A percentile compares a stretch with the other conserved stretches of the same genome.
phyloP scores from a whole-genome alignment of 2,113 vertebrate species.

The Zosterops pallidus region DNA sequence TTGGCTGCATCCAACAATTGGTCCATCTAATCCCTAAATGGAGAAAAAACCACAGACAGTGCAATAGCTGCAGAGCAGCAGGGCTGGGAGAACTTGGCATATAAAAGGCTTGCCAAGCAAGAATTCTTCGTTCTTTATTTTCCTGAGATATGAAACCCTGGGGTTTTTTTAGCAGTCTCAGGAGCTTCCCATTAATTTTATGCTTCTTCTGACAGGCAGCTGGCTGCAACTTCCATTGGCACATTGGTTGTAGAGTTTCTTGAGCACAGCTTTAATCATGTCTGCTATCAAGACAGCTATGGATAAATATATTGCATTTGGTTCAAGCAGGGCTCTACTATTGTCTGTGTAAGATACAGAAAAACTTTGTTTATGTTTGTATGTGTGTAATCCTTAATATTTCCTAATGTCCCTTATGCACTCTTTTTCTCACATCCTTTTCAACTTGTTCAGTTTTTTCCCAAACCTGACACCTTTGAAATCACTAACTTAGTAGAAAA shows the following conservation, averaged over 20 bases:
- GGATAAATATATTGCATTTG: neutral
- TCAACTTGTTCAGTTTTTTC: neutral
- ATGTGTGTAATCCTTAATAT: neutral
- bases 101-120: neutral
- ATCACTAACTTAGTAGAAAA: neutral
- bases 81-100: neutral
- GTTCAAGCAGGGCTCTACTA: neutral
- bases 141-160: neutral
- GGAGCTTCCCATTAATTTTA: neutral
- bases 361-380: neutral
- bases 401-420: neutral
- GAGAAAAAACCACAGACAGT: neutral
- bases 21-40: neutral
- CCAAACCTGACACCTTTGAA: neutral
- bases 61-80: neutral
- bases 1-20: neutral
- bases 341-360: neutral
- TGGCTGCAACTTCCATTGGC: neutral
- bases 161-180: neutral
- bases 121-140: neutral
- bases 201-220: neutral
- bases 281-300: neutral
- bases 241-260: neutral
- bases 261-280: neutral
- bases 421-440: neutral